Evolutionary conservation across 1,140 invertebrate species (phyloP).

Genomic region (Brachionus rubens): DNA sequence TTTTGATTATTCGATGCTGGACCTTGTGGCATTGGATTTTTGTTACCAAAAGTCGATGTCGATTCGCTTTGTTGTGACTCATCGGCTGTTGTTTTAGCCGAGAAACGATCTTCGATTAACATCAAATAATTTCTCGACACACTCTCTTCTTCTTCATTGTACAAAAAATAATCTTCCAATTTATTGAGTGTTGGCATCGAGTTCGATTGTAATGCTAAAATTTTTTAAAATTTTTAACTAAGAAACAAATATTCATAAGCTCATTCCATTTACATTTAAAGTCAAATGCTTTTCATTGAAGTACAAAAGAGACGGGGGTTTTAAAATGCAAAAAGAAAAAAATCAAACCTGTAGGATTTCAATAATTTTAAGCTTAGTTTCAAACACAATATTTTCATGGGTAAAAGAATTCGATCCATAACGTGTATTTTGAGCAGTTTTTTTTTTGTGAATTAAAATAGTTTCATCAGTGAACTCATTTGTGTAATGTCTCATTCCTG

Average conservation of each 20-base stretch:
- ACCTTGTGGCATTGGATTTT: background rate
- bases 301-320: background rate
- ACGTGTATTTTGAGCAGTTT: conserved; percentile 73
- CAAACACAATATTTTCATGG: conserved; percentile 69
- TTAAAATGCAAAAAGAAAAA: background rate
- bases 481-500: conserved; percentile 54
- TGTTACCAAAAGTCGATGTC: conserved; percentile 20
- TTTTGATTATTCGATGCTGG: background rate
- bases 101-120: conserved; percentile 18
- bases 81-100: background rate
- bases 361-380: conserved; percentile 96
- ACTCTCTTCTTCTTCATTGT: conserved; percentile 38
- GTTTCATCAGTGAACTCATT: conserved; percentile 58
- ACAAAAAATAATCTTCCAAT: conserved; percentile 34
- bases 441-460: conserved; percentile 62
- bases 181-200: background rate
- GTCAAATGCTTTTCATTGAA: no score
- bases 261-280: no score
- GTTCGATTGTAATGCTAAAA: background rate
- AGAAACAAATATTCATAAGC: background rate
- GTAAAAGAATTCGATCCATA: conserved; percentile 55
- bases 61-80: conserved; percentile 4
- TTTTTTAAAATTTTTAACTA: background rate
- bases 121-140: conserved; percentile 30
- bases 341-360: conserved; percentile 81